Evolutionary conservation across 2,797 vertebrate species (phyloP).

Genomic region (Ispidina lecontei): DNA sequence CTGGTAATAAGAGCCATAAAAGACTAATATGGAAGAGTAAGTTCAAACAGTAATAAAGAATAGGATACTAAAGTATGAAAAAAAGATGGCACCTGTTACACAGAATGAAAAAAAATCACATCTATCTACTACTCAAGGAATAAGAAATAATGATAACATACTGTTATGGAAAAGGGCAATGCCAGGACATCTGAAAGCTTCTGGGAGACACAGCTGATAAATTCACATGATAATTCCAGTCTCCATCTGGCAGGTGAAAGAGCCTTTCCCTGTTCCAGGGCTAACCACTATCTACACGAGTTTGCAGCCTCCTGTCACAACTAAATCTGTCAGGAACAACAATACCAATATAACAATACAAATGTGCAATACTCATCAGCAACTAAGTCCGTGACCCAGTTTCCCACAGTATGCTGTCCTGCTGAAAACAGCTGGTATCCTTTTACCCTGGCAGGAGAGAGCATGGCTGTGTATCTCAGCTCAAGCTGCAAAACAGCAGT

Average conservation of each 20-base stretch:
- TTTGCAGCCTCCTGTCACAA: neutral
- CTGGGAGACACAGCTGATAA: neutral
- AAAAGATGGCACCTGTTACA: constrained; percentile 2
- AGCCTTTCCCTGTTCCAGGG: neutral
- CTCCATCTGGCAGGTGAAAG: neutral
- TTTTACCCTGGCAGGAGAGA: neutral
- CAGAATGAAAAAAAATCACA: neutral
- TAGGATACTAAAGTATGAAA: neutral
- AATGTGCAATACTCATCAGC: neutral
- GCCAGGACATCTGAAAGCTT: neutral
- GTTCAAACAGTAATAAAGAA: constrained; percentile 32
- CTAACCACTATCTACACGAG: fast-evolving
- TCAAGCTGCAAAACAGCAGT: neutral
- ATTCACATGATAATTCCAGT: neutral
- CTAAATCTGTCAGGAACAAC: neutral
- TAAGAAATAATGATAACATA: neutral
- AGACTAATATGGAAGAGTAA: constrained; percentile 16
- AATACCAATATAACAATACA: neutral
- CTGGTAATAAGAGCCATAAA: constrained; percentile 41
- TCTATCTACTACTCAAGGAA: neutral
- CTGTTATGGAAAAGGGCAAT: neutral
- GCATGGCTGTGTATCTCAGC: neutral
- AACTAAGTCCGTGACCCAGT: fast-evolving
- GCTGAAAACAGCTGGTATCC: neutral
- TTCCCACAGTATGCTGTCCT: neutral